These are phyloP conservation scores for Microtus richardsoni DNA, from an alignment of 2,113 vertebrate genomes.

Conservation along the genomic window DNA sequence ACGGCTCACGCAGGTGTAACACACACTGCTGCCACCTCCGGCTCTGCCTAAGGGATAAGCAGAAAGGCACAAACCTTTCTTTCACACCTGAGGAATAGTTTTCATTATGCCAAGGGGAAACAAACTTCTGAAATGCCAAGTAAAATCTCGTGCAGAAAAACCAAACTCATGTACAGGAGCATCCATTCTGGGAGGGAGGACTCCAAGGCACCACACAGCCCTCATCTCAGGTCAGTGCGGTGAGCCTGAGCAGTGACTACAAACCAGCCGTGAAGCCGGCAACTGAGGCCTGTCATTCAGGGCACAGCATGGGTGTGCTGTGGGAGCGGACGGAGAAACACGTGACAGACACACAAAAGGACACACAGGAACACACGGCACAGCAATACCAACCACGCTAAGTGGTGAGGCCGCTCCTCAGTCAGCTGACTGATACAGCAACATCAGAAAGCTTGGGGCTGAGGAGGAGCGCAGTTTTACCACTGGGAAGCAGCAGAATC, in stretches of 20 bases:
- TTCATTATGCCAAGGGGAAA: not conserved
- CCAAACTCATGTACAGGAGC: constrained; percentile 26
- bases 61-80: not conserved
- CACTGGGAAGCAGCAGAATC: constrained; percentile 81
- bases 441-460: constrained; percentile 45
- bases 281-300: not conserved
- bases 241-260: not conserved
- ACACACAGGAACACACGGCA: not conserved
- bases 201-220: constrained; percentile 24
- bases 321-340: not conserved
- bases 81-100: not conserved
- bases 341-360: not conserved
- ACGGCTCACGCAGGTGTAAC: not conserved
- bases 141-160: constrained; percentile 42
- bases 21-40: not conserved
- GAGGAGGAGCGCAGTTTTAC: constrained; percentile 80
- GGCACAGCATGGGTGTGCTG: not conserved
- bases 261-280: not conserved
- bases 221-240: not conserved
- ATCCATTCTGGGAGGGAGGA: constrained; percentile 24
- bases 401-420: not conserved
- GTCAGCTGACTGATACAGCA: constrained; percentile 77
- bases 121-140: constrained; percentile 13
- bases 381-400: constrained; percentile 41
- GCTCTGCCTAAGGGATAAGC: not conserved